Conservation (phyloP, 1,140 invertebrate species). For the Drosophila bocqueti region DNA sequence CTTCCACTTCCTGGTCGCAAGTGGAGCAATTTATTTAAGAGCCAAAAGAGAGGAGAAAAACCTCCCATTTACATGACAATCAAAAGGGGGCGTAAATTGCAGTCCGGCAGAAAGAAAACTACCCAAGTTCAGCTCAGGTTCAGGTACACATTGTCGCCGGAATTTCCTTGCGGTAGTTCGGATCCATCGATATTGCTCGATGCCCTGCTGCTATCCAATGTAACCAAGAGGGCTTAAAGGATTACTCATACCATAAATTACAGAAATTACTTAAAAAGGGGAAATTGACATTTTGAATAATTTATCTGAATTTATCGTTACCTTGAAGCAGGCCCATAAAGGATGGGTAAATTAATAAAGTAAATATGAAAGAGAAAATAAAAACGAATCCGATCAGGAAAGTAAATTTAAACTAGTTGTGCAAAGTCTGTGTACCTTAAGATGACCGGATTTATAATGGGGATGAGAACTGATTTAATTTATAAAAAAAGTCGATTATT, state of each 20-base stretch:
- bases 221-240: not conserved
- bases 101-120: slow-evolving; percentile 18
- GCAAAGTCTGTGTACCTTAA: not conserved
- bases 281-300: not conserved
- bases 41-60: slow-evolving; percentile 24
- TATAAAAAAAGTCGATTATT: no score
- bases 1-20: slow-evolving; percentile 45
- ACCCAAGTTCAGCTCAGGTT: slow-evolving; percentile 6
- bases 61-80: slow-evolving; percentile 73
- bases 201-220: slow-evolving; percentile 1
- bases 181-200: slow-evolving; percentile 34
- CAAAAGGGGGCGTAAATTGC: slow-evolving; percentile 45
- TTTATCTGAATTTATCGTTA: not conserved
- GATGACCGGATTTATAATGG: no score
- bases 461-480: no score
- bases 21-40: slow-evolving; percentile 73
- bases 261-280: not conserved
- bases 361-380: not conserved
- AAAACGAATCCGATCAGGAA: not conserved
- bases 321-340: not conserved
- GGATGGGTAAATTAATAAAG: not conserved
- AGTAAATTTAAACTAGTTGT: not conserved
- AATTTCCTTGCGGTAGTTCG: slow-evolving; percentile 40
- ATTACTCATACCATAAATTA: not conserved
- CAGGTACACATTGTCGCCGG: slow-evolving; percentile 22